phyloP scores from a whole-genome alignment of 2,797 vertebrate species.

The Syngnathus rostellatus region DNA sequence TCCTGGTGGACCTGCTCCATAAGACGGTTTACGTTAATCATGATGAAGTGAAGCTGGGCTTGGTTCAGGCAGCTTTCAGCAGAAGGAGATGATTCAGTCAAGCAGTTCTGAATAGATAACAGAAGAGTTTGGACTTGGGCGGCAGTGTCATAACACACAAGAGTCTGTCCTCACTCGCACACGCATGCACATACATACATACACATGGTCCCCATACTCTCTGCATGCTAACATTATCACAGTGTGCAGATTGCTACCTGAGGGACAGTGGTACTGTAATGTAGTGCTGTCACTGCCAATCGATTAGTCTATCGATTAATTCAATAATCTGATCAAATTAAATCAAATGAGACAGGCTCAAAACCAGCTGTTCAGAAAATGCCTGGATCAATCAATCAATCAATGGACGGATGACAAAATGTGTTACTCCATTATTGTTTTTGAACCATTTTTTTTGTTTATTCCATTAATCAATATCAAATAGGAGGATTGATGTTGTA shows the following conservation, averaged over 20 bases:
- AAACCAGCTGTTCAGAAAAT: too few relatives aligned
- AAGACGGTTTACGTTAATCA: slow-evolving; percentile 38
- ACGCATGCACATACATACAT: slow-evolving; percentile 8
- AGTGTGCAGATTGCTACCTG: slow-evolving; percentile 37
- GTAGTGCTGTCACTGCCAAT: neutral
- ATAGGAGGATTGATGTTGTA: too few relatives aligned
- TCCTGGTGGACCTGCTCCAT: neutral
- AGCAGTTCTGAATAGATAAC: slow-evolving; percentile 55
- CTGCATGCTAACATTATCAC: slow-evolving; percentile 23
- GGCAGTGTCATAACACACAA: slow-evolving; percentile 41
- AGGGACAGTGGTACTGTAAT: slow-evolving; percentile 28
- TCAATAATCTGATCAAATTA: too few relatives aligned
- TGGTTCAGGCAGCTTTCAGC: slow-evolving; percentile 45
- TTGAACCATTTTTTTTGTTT: too few relatives aligned
- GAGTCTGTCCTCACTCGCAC: slow-evolving; percentile 6
- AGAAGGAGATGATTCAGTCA: slow-evolving; percentile 38
- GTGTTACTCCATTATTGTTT: too few relatives aligned
- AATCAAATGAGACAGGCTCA: too few relatives aligned
- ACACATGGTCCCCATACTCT: slow-evolving; percentile 51
- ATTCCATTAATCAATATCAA: too few relatives aligned
- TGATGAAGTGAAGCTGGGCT: slow-evolving; percentile 40
- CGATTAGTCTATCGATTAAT: too few relatives aligned
- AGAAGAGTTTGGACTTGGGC: slow-evolving; percentile 38
- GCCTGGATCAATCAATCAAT: too few relatives aligned
- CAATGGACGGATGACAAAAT: too few relatives aligned